These are phyloP conservation scores for Hofmannophila pseudospretella DNA, from an alignment of 2,888 invertebrate species.

Conservation along the genomic window DNA sequence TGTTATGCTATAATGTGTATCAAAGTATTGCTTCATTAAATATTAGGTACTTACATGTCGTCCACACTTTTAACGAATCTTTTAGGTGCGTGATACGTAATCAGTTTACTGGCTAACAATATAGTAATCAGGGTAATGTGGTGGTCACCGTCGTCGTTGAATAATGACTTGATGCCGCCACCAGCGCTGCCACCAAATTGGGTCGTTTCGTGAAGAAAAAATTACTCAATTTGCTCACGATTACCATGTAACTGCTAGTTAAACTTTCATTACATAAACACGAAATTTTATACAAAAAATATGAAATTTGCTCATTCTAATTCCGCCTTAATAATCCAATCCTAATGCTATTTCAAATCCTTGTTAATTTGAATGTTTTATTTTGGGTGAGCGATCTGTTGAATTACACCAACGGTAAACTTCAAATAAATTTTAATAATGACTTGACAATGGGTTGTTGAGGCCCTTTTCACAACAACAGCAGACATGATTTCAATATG, in stretches of 20 bases:
- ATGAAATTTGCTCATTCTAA: too few species aligned
- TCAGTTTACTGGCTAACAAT: constrained; percentile 10
- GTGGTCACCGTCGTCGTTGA: constrained; percentile 12
- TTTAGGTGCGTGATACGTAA: constrained; percentile 10
- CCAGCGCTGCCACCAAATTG: constrained; percentile 20
- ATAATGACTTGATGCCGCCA: constrained; percentile 32
- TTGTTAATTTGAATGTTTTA: too few species aligned
- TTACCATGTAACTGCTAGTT: constrained; percentile 16
- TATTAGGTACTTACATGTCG: constrained; percentile 2
- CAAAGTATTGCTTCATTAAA: constrained; percentile 2
- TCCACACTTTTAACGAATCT: neutral
- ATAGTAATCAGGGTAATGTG: constrained; percentile 6
- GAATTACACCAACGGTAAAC: too few species aligned
- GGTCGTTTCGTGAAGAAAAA: constrained; percentile 28
- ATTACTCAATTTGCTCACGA: constrained; percentile 19
- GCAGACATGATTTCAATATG: too few species aligned
- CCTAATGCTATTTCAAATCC: too few species aligned
- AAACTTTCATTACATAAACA: constrained; percentile 1
- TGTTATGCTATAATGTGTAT: too few species aligned
- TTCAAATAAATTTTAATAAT: too few species aligned
- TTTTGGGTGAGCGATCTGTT: too few species aligned
- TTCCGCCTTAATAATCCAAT: too few species aligned
- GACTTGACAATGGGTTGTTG: too few species aligned
- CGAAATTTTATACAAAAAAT: too few species aligned
- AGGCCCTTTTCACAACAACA: too few species aligned